Base-by-base conservation (phyloP, 2,888 invertebrate species). In the Apomyelois bistriatella region DNA sequence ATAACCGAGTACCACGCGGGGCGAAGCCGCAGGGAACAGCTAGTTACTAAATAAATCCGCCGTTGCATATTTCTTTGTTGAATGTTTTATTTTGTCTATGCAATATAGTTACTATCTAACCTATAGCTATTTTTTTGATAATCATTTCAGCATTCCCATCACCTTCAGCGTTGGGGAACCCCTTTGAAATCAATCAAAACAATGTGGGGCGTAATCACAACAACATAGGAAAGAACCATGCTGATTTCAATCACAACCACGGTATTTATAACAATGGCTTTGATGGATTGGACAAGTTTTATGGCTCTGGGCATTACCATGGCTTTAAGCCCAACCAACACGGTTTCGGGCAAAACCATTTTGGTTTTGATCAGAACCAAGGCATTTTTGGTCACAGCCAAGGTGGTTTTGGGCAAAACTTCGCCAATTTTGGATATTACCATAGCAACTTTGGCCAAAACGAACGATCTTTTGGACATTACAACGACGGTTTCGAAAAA, bases 111-210 rank as follows among this genome's bases (percentile, higher is more conserved):
- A n/a, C n/a, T n/a, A n/a, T n/a, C n/a, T n/a, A n/a, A n/a, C n/a
- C n/a, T n/a, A n/a, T n/a, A n/a, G n/a, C n/a, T n/a, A n/a, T n/a
- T n/a, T n/a, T n/a, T 22, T 22, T 22, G 5, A 22, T 22, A 22
- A 22, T 6, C 9, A 15, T 46, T 46, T 46, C 46, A 46, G 46
- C 32, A n/a, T 46, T 32, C n/a, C 46, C 46, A 3, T 46, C 32
- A 46, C 42, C 12, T 9, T 28, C 10, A 22, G 2, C 22, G 22
- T 46, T 16, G 3, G 13, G 15, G 4, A 46, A 32, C 16, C n/a
- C 15, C 5, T 32, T 46, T 32, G 32, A 16, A 15, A 1, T 28
- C n/a, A 46, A 46, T 32, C 46, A 32, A 16, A 16, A 46, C 6
- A 32, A 32, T 22, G 17, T 41, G 3, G 46, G 32, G 4, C 46